Conservation (phyloP, 2,797 vertebrate species). For the Danio aesculapii region DNA sequence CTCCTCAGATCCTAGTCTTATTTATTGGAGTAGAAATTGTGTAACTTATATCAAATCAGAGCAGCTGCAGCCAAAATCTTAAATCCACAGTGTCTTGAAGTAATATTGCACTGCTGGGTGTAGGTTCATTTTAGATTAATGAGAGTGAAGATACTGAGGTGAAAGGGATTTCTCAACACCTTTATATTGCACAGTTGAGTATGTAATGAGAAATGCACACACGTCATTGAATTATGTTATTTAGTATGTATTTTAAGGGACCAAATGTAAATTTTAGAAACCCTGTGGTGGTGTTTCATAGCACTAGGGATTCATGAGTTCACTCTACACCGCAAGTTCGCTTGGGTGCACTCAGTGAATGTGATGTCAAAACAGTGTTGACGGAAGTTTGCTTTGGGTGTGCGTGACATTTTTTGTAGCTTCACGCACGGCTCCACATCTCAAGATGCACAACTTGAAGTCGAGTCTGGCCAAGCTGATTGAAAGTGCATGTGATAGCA, state of each 20-base stretch:
- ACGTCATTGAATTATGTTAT: not conserved
- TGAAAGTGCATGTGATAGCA: too few relatives aligned
- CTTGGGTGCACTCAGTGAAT: too few relatives aligned
- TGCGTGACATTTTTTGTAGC: too few relatives aligned
- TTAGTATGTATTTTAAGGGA: not conserved
- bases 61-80: not conserved
- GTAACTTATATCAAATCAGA: conserved; percentile 26
- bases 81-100: not conserved
- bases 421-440: too few relatives aligned
- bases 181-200: not conserved
- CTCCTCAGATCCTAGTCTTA: conserved; percentile 4
- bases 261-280: not conserved
- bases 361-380: too few relatives aligned
- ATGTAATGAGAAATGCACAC: not conserved
- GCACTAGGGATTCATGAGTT: too few relatives aligned
- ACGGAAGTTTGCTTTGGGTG: too few relatives aligned
- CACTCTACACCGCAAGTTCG: too few relatives aligned
- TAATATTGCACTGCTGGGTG: conserved; percentile 2
- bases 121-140: conserved; percentile 27
- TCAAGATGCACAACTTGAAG: too few relatives aligned
- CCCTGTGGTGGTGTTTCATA: too few relatives aligned
- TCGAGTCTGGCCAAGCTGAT: too few relatives aligned
- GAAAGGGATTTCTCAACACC: conserved; percentile 28
- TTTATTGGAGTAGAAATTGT: conserved; percentile 24
- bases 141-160: conserved; percentile 16